A percentile compares a stretch with the other conserved stretches of the same genome.
phyloP scores from a whole-genome alignment of 1,140 invertebrate species.

The Zaprionus inermis region DNA sequence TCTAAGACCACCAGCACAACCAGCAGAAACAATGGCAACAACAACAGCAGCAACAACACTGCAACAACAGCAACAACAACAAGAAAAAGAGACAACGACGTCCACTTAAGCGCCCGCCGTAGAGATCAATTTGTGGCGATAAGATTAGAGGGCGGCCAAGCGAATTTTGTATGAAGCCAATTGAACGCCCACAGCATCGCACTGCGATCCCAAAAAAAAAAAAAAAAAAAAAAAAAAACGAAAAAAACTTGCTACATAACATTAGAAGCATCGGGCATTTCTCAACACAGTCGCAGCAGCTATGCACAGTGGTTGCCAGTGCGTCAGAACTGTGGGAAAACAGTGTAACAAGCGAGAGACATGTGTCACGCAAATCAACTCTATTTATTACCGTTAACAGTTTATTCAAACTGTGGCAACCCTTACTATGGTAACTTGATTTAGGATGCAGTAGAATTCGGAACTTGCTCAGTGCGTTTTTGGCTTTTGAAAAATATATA shows the following conservation, averaged over 20 bases:
- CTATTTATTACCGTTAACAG: not conserved
- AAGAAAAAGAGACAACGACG: slow-evolving; percentile 12
- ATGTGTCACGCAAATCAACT: not conserved
- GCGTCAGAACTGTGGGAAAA: not conserved
- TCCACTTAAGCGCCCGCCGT: slow-evolving; percentile 46
- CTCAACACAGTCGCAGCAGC: slow-evolving; percentile 35
- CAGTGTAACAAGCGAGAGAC: not conserved
- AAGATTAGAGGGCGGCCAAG: slow-evolving; percentile 70
- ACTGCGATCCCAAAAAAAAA: slow-evolving; percentile 8
- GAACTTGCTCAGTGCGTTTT: too few relatives aligned
- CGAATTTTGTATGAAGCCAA: slow-evolving; percentile 51
- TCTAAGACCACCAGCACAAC: slow-evolving; percentile 24
- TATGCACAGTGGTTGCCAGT: slow-evolving; percentile 30
- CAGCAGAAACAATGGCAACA: not conserved
- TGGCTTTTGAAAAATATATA: too few relatives aligned
- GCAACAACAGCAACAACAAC: not conserved
- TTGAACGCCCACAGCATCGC: slow-evolving; percentile 44
- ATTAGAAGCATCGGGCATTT: slow-evolving; percentile 42
- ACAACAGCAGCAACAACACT: not conserved
- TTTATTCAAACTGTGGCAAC: not conserved
- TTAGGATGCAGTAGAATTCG: too few relatives aligned
- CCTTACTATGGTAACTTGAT: too few relatives aligned
- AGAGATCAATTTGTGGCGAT: slow-evolving; percentile 62
- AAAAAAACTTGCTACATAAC: slow-evolving; percentile 25
- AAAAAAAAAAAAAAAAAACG: too few relatives aligned